Evolutionary conservation across 64 coral and sea anemone species (phyloP), one percentile per base, ranked within the genome.

Genomic region (Stichodactyla helianthus): DNA sequence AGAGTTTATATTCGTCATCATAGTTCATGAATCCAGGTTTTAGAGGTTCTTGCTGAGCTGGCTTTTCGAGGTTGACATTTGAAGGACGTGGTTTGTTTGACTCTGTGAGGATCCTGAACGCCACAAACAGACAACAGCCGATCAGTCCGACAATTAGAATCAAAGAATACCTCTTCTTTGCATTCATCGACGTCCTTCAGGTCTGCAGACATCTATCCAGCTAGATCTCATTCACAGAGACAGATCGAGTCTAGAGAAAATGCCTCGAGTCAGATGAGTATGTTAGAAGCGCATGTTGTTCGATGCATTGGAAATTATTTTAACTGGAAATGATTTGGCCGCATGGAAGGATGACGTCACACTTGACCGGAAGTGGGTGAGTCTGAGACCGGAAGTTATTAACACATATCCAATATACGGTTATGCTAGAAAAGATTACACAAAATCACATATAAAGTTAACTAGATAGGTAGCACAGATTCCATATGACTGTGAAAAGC

Each of bases 121-220:
- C 91, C 61, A 96, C 52, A 67, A 96, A 93, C 10, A 82, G 53
- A 90, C 94, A 89, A 89, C 91, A 93, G 77, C 87, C 88, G 11
- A 96, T 31, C 65, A 96, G 74, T 84, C 90, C 88, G 52, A 90
- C 91, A 52, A 96, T 85, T 85, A 93, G 74, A 87, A 96, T 92
- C 76, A 96, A 82, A 93, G 94, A 93, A 93, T 96, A 96, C 81
- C 94, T 90, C 85, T 96, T 96, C 94, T 96, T 96, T 96, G 94
- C 94, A 86, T 96, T 89, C 94, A 96, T 96, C 88, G 91, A 96
- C 85, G 84, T 92, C 85, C 77, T 90, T 79, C 53, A 51, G 77
- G 77, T 23, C 77, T 77, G 53, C 26, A 82, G 85, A 81, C 90
- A 92, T 92, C 85, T 92, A 92, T 87, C 74, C 51, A 68, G 85